A percentile compares a stretch with the other conserved stretches of the same genome.
phyloP scores from a whole-genome alignment of 2,888 invertebrate genomes.

The Andricus curvator region DNA sequence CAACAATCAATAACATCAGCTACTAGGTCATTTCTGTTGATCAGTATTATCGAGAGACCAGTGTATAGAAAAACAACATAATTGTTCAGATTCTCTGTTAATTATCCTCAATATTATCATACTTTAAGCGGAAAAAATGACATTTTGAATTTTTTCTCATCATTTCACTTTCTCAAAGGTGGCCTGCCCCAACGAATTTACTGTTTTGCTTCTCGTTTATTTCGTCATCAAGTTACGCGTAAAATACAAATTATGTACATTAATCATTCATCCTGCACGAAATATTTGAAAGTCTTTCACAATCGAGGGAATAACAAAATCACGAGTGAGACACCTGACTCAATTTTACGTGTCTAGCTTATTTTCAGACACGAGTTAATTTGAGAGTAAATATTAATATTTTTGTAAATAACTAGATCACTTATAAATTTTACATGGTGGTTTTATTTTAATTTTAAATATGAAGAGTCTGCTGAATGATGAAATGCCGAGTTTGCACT shows the following conservation, averaged over 20 bases:
- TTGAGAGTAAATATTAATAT: no score
- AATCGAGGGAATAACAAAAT: not conserved
- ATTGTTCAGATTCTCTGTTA: no score
- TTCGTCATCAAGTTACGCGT: not conserved
- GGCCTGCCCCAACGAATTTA: not conserved
- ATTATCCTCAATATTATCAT: no score
- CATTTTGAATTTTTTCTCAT: not conserved
- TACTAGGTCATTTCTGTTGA: no score
- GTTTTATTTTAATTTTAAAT: not conserved
- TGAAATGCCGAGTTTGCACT: no score
- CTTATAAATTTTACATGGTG: not conserved
- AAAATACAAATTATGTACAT: not conserved
- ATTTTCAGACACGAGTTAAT: not conserved
- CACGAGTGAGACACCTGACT: not conserved
- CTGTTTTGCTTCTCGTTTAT: not conserved
- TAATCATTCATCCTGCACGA: slow-evolving; percentile 1
- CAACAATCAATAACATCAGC: no score
- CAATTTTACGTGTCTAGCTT: not conserved
- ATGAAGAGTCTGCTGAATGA: not conserved
- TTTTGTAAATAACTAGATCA: not conserved
- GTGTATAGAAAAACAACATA: no score
- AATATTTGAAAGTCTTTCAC: not conserved
- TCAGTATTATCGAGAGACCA: no score
- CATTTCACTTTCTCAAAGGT: not conserved
- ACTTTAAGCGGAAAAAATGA: no score